Evolutionary conservation across 2,888 invertebrate genomes (phyloP).

Genomic region (Sesamia inferens): DNA sequence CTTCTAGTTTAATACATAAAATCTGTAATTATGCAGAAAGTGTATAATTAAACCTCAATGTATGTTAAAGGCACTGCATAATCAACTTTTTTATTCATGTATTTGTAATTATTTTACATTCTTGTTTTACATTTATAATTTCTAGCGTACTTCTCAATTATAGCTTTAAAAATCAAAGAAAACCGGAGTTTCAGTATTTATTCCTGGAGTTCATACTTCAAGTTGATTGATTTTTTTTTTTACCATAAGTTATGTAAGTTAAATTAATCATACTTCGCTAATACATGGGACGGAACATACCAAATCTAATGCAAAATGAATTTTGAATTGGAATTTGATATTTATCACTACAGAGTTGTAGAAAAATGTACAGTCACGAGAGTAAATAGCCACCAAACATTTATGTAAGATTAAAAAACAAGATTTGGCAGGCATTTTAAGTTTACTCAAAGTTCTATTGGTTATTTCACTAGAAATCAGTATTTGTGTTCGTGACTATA

Average conservation of each 20-base stretch:
- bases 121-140: slow-evolving; percentile 3
- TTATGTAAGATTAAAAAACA: background rate
- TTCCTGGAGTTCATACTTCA: background rate
- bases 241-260: background rate
- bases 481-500: background rate
- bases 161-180: too few relatives aligned
- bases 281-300: too few relatives aligned
- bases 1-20: slow-evolving; percentile 10
- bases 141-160: slow-evolving; percentile 1
- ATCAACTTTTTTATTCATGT: slow-evolving; percentile 11
- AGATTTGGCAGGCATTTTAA: background rate
- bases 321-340: too few relatives aligned
- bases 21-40: slow-evolving; percentile 20
- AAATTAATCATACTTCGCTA: slow-evolving; percentile 2
- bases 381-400: background rate
- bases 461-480: background rate
- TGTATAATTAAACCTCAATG: slow-evolving; percentile 21
- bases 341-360: background rate
- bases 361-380: background rate
- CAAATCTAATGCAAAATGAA: too few relatives aligned
- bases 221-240: slow-evolving; percentile 5
- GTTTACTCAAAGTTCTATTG: background rate
- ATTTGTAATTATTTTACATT: slow-evolving; percentile 1
- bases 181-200: background rate
- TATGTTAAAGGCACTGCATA: slow-evolving; percentile 45